Evolutionary conservation across 2,797 vertebrate species (phyloP).

Genomic region (Euphonia xanthogaster): DNA sequence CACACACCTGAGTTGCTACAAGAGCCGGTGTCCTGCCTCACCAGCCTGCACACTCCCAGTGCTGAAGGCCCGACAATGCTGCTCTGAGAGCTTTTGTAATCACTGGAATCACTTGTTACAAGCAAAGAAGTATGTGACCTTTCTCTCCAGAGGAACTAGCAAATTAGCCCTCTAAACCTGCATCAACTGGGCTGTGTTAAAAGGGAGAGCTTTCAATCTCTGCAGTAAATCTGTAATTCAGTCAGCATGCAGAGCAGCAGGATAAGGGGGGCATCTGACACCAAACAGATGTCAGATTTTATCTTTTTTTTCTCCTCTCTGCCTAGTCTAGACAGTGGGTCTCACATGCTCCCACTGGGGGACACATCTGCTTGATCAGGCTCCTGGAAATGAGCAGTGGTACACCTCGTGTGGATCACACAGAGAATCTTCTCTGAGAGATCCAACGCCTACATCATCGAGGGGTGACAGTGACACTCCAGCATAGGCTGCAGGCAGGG

Average conservation of each 20-base stretch:
- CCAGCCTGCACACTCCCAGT: fast-evolving
- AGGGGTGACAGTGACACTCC: neutral
- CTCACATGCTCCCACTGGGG: neutral
- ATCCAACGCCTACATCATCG: fast-evolving
- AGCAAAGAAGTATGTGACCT: neutral
- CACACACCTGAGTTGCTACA: neutral
- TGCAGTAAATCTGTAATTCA: neutral
- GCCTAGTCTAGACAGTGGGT: constrained; percentile 29
- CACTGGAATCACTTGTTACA: fast-evolving
- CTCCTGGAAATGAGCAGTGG: neutral
- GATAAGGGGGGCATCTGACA: constrained; percentile 1
- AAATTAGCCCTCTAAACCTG: neutral
- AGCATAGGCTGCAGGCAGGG: neutral
- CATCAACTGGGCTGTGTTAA: neutral
- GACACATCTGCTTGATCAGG: neutral
- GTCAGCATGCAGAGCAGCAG: neutral
- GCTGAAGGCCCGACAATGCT: fast-evolving
- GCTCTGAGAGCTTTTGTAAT: neutral
- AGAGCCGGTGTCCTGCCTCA: neutral
- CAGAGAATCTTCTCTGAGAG: neutral
- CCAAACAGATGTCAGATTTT: constrained; percentile 29
- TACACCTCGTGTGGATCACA: neutral
- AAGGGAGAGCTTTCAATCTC: neutral
- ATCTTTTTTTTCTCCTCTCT: neutral
- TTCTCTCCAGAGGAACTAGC: neutral